Evolutionary conservation across 2,888 invertebrate genomes (phyloP), one percentile per base, ranked within the genome.

Genomic region (Lasioglossum leucozonium): DNA sequence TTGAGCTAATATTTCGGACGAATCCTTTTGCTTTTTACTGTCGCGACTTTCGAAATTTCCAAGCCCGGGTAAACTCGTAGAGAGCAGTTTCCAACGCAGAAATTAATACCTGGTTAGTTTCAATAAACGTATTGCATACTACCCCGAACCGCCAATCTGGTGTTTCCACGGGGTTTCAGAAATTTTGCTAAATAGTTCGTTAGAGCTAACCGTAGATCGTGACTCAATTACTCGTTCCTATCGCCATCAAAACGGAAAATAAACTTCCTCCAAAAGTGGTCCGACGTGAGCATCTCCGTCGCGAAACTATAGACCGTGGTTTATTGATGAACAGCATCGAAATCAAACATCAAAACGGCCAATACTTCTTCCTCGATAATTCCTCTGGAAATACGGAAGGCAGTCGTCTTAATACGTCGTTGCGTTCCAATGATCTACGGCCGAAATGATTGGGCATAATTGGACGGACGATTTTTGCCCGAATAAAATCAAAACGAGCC

Each of bases 221-320:
- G 10, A 71, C 34, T 76, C 18, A 30, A 18, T 40, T 44, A 44
- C 44, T 62, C 34, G 30, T 51, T 30, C 0, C 58, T 81, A 37
- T 62, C 13, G 47, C 4, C n/a, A 30, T 74, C 40, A 13, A 71
- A 83, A 83, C 65, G 55, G 72, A 47, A 83, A 67, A 83, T 72
- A 16, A 73, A 30, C 55, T 72, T 81, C 37, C 67, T 76, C n/a
- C 4, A 11, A 34, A 80, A 34, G 37, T 58, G 34, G 58, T 16
- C 26, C 26, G 67, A 2, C 16, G 0, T 16, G 2, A 16, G 8
- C 30, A 34, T 8, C 62, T 16, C 34, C 13, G 30, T 8, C 13
- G 76, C 22, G 18, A 30, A 81, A 72, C 0, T 55, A 76, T 67
- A 47, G 80, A 4, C 22, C 34, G 11, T 8, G 13, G 30, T 0